Conservation (phyloP, 2,888 invertebrate genomes). For the Orthonychiurus folsomi region DNA sequence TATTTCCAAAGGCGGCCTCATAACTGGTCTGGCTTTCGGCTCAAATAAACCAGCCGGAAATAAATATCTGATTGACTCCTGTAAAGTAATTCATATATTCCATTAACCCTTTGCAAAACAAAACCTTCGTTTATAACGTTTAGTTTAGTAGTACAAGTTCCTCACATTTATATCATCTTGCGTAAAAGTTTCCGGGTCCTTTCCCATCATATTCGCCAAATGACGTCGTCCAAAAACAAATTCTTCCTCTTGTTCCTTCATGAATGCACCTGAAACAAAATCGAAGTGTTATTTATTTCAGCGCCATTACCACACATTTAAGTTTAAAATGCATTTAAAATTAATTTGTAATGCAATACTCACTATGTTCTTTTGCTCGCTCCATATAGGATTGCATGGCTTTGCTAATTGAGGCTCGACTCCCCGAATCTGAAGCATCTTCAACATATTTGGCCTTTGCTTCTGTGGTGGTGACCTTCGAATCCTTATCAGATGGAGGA, state of each 20-base stretch:
- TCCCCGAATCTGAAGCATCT: neutral
- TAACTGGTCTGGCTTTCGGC: slow-evolving; percentile 71
- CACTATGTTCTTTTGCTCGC: slow-evolving; percentile 65
- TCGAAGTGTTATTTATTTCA: neutral
- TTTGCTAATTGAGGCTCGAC: slow-evolving; percentile 54
- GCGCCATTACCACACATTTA: neutral
- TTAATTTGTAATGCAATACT: slow-evolving; percentile 25
- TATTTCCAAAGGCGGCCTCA: slow-evolving; percentile 83
- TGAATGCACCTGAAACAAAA: slow-evolving; percentile 57
- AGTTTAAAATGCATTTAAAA: slow-evolving; percentile 2
- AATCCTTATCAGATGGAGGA: neutral
- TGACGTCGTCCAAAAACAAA: slow-evolving; percentile 89
- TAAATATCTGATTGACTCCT: slow-evolving; percentile 84
- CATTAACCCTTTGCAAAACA: slow-evolving; percentile 10
- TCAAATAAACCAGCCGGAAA: slow-evolving; percentile 90
- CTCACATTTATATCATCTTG: slow-evolving; percentile 76
- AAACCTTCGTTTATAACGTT: neutral
- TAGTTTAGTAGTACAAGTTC: slow-evolving; percentile 22
- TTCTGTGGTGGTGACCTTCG: neutral
- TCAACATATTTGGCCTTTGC: too few species aligned
- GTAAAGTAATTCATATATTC: slow-evolving; percentile 6
- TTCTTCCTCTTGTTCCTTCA: slow-evolving; percentile 66
- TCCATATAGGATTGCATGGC: slow-evolving; percentile 85
- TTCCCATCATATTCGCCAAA: slow-evolving; percentile 98
- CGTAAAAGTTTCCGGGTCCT: slow-evolving; percentile 77